Evolutionary conservation across 2,113 vertebrate species (phyloP).

Genomic region (Gasterosteus nipponicus): DNA sequence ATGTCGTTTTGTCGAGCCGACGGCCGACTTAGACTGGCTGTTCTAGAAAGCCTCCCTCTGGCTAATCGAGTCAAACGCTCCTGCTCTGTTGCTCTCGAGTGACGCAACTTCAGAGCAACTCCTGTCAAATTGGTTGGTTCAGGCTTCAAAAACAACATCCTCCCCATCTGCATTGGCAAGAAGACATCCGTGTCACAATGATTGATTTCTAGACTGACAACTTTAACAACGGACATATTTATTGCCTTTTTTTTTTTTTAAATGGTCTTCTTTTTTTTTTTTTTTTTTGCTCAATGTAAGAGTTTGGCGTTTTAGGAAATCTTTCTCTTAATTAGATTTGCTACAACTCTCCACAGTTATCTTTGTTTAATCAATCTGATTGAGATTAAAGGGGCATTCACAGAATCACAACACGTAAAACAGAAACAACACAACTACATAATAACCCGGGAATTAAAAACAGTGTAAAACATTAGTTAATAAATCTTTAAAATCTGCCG

Average conservation of each 20-base stretch:
- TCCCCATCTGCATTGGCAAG: background rate
- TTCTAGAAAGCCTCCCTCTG: conserved; percentile 9
- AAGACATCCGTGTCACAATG: too few relatives aligned
- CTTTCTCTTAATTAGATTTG: too few relatives aligned
- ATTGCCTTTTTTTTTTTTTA: background rate
- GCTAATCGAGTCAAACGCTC: conserved; percentile 34
- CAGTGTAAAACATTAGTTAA: background rate
- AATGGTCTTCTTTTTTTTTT: too few relatives aligned
- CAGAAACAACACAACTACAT: background rate
- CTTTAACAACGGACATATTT: background rate
- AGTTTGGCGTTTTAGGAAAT: too few relatives aligned
- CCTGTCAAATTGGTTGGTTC: conserved; percentile 53
- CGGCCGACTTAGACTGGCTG: background rate
- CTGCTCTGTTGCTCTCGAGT: conserved; percentile 46
- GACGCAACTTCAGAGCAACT: conserved; percentile 19
- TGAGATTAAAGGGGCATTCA: background rate
- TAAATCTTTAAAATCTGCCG: background rate
- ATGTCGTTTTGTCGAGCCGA: conserved; percentile 40
- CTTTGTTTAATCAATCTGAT: background rate
- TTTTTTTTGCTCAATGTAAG: too few relatives aligned
- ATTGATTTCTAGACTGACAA: too few relatives aligned
- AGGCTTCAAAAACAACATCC: conserved; percentile 23
- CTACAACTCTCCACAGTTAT: too few relatives aligned
- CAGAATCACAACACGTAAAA: background rate
- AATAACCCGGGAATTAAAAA: background rate